These are phyloP conservation scores for Eufriesea mexicana DNA, from an alignment of 1,140 invertebrate genomes.

Conservation along the genomic window DNA sequence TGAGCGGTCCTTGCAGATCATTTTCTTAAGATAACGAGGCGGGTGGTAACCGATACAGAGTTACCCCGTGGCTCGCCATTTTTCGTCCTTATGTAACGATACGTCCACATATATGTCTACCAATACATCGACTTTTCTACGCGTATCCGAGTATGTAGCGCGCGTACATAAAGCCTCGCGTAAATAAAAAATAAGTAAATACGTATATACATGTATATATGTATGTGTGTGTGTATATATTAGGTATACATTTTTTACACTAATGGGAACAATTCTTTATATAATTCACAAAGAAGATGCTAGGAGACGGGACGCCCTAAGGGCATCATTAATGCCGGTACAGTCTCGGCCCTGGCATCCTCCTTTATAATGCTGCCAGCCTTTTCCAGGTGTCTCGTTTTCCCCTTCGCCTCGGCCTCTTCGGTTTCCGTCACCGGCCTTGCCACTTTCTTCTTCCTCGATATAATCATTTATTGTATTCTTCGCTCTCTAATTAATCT, in stretches of 20 bases:
- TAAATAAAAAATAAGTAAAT: background rate
- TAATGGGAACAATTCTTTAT: conserved; percentile 71
- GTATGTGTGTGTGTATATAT: conserved; percentile 1
- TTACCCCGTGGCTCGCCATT: background rate
- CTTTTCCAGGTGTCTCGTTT: conserved; percentile 50
- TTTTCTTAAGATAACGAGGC: conserved; percentile 56
- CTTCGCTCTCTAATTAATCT: conserved; percentile 69
- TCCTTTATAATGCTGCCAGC: conserved; percentile 72
- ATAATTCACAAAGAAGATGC: conserved; percentile 70
- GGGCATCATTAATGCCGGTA: conserved; percentile 78
- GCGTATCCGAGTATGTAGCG: background rate
- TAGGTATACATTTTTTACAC: conserved; percentile 43
- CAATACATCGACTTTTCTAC: background rate
- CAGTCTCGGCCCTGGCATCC: conserved; percentile 55
- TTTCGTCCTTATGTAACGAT: conserved; percentile 23
- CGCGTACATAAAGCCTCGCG: background rate
- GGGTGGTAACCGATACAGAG: conserved; percentile 16
- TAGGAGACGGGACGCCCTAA: conserved; percentile 61
- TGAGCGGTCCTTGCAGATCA: conserved; percentile 45
- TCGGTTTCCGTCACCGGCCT: conserved; percentile 58
- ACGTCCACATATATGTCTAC: background rate
- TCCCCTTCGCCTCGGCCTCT: conserved; percentile 57
- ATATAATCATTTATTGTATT: conserved; percentile 75
- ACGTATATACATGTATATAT: background rate
- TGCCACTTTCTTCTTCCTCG: conserved; percentile 58